phyloP scores from a whole-genome alignment of 2,888 invertebrate species.

The Falcaria lacertinaria region DNA sequence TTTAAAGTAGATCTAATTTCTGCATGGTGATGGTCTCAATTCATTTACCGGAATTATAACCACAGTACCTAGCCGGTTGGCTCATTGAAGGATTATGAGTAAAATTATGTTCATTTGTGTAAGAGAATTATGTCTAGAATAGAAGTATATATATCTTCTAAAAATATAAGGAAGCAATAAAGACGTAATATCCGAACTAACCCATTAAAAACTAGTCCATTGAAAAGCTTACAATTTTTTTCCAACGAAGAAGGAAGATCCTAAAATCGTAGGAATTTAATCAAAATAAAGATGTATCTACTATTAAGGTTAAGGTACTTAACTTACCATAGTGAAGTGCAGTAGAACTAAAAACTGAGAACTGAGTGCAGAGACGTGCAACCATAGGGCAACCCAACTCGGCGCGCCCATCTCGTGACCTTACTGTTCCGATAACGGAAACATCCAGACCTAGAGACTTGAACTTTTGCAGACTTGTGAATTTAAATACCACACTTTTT shows the following conservation, averaged over 20 bases:
- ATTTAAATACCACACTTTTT: conserved; percentile 30
- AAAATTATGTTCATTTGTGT: conserved; percentile 43
- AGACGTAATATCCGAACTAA: too few species aligned
- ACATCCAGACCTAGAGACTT: conserved; percentile 63
- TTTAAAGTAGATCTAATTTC: conserved; percentile 11
- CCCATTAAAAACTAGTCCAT: too few species aligned
- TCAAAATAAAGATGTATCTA: too few species aligned
- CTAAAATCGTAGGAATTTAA: too few species aligned
- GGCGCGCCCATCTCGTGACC: conserved; percentile 60
- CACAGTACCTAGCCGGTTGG: conserved; percentile 31
- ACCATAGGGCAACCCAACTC: conserved; percentile 18
- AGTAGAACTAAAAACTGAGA: too few species aligned
- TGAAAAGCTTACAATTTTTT: too few species aligned
- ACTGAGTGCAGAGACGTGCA: conserved; percentile 23
- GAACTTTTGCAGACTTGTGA: conserved; percentile 50
- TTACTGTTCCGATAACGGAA: conserved; percentile 70
- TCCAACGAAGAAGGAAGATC: too few species aligned
- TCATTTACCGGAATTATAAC: conserved; percentile 20
- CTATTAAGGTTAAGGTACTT: too few species aligned
- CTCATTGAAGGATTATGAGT: conserved; percentile 40
- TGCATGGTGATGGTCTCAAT: conserved; percentile 18
- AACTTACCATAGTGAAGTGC: conserved; percentile 1
- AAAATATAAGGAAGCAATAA: too few species aligned
- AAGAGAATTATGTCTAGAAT: too few species aligned
- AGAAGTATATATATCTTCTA: too few species aligned